phyloP scores from a whole-genome alignment of 2,888 invertebrate genomes.

The Sinopyrophorus schimmeli region DNA sequence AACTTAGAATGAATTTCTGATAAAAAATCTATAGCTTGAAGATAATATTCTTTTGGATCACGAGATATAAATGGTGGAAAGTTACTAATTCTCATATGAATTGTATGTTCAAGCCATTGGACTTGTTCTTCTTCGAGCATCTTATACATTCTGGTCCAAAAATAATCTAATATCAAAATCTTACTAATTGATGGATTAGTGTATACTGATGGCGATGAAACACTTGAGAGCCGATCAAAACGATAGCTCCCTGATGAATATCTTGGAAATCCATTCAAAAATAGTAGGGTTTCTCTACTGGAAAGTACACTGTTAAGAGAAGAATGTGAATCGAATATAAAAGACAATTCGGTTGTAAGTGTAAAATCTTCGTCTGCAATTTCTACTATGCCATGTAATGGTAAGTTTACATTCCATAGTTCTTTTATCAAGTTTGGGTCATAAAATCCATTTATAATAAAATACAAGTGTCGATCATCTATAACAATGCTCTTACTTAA shows the following conservation, averaged over 20 bases:
- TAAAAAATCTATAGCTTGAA: background rate
- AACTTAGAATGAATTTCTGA: background rate
- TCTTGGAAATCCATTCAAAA: too few species aligned
- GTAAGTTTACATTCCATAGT: background rate
- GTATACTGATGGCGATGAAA: too few species aligned
- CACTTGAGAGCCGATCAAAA: too few species aligned
- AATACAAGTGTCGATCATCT: slow-evolving; percentile 2
- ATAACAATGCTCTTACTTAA: too few species aligned
- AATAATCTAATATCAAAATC: background rate
- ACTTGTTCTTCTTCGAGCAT: slow-evolving; percentile 1
- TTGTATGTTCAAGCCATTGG: slow-evolving; percentile 1
- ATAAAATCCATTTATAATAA: slow-evolving; percentile 8
- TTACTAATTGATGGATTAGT: too few species aligned
- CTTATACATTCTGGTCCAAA: slow-evolving; percentile 7
- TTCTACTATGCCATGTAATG: slow-evolving; percentile 7
- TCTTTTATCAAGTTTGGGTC: background rate
- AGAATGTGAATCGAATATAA: too few species aligned
- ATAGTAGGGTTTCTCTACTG: too few species aligned
- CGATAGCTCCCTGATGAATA: too few species aligned
- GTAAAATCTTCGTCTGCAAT: too few species aligned
- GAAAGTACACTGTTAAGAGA: too few species aligned
- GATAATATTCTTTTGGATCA: background rate
- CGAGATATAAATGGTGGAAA: background rate
- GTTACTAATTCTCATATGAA: slow-evolving; percentile 2
- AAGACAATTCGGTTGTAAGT: too few species aligned